Base-by-base conservation (phyloP, 2,797 vertebrate species). In the Scarus forsteni region DNA sequence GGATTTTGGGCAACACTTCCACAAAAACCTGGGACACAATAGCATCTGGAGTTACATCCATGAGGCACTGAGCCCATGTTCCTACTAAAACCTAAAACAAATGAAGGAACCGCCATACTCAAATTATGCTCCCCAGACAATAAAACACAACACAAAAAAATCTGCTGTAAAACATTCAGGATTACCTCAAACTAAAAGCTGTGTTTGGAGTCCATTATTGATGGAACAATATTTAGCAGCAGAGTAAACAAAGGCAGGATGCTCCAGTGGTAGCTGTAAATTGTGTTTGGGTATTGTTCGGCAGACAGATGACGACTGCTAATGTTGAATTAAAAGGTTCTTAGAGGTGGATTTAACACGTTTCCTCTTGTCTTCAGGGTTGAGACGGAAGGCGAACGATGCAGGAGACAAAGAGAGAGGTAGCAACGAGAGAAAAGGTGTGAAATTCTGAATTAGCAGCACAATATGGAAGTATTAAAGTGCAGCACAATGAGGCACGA, bases 341-440 rank as follows among this genome's bases (percentile, higher is more conserved):
- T 91, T 88, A 91, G 82, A 90, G 85, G 85, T 84, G 87, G 90
- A 92, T 90, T 94, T 92, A 93, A 85, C 85, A 83, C 81, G 60
- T 89, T 84, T 75, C 66, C 76, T 70, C 82, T 84, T 84, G 86
- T 92, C 73, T 83, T 70, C 52, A 11, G 81, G 85, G 69, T 82
- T 62, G 77, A 86, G 76, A 80, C n/a, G 75, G 60, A 66, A 70
- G 76, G 72, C 65, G 43, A 84, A 63, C n/a, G 51, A 72, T 18
- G 59, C 27, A 0, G 67, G 45, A 83, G 77, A 91, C 80, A 92
- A 85, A 88, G 85, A 51, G 71, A 60, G 80, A 79, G 70, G 81
- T 53, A 71, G 83, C 78, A 16, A 81, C 8, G 49, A 67, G 51
- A 85, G 77, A 73, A 80, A 87, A 85, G 83, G 86, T 88, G 89